Evolutionary conservation across 2,113 vertebrate genomes (phyloP).

Genomic region (Phainopepla nitens): DNA sequence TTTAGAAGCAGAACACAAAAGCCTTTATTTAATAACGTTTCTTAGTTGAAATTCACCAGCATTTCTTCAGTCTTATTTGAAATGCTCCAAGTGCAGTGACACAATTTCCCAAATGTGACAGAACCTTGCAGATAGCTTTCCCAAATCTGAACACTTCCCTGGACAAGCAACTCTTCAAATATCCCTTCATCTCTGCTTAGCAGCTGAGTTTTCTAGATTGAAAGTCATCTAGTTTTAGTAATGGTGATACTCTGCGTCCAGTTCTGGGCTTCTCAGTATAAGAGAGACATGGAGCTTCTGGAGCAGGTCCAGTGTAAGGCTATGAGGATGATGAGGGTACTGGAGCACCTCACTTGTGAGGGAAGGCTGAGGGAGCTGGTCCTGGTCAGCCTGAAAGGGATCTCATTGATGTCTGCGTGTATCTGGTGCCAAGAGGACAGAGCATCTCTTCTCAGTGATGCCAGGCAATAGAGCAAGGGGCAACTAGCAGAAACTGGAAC

Average conservation of each 20-base stretch:
- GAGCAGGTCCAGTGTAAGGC: too few species aligned
- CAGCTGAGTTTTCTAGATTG: background rate
- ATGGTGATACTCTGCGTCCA: background rate
- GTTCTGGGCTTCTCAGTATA: background rate
- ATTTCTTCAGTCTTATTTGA: background rate
- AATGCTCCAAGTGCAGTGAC: background rate
- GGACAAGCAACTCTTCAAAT: rapidly evolving
- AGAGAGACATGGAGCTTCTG: background rate
- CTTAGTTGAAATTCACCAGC: background rate
- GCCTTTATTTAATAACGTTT: background rate
- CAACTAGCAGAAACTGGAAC: background rate
- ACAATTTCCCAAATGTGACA: background rate
- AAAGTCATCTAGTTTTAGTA: background rate
- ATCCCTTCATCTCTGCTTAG: too few species aligned
- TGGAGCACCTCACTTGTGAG: background rate
- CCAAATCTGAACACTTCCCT: background rate
- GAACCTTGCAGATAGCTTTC: background rate
- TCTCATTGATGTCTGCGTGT: background rate
- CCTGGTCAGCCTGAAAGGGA: background rate
- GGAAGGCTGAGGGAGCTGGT: background rate
- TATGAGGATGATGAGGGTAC: background rate
- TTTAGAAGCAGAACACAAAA: background rate
- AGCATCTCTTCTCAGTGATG: background rate
- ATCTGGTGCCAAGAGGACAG: background rate
- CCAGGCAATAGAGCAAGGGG: background rate